phyloP scores from a whole-genome alignment of 2,113 vertebrate genomes.

The Corythornis madagascariensis region DNA sequence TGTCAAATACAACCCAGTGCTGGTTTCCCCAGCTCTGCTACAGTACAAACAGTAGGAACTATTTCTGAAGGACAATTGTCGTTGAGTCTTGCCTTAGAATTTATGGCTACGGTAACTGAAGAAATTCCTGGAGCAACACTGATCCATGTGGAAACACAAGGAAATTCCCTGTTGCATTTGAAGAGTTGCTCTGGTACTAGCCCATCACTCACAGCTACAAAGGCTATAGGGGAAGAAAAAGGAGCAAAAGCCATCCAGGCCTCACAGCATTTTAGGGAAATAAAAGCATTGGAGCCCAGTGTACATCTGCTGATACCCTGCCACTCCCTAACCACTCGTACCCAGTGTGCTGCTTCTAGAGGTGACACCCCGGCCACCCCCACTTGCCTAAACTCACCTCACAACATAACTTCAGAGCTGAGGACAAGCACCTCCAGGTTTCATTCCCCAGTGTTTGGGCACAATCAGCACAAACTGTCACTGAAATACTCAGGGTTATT shows the following conservation, averaged over 20 bases:
- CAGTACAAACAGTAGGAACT: not conserved
- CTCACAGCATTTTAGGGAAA: not conserved
- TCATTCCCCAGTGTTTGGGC: accelerated
- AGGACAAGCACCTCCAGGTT: too few species aligned
- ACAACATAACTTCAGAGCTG: accelerated
- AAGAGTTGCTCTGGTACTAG: accelerated
- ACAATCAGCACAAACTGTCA: not conserved
- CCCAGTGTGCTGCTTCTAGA: too few species aligned
- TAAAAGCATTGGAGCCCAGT: not conserved
- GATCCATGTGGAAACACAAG: not conserved
- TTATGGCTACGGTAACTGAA: not conserved
- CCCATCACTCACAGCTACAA: too few species aligned
- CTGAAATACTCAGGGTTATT: not conserved
- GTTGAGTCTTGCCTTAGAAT: not conserved
- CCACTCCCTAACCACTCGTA: not conserved
- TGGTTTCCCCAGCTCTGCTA: not conserved
- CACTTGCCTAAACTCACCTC: not conserved
- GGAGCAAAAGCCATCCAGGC: not conserved
- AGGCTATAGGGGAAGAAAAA: not conserved
- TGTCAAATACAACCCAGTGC: not conserved
- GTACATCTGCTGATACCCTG: accelerated
- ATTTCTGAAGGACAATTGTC: not conserved
- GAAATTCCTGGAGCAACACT: not conserved
- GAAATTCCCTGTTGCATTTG: not conserved
- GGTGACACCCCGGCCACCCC: not conserved